Evolutionary conservation across 2,888 invertebrate genomes (phyloP), one percentile per base, ranked within the genome.

Genomic region (Heliconius sara): DNA sequence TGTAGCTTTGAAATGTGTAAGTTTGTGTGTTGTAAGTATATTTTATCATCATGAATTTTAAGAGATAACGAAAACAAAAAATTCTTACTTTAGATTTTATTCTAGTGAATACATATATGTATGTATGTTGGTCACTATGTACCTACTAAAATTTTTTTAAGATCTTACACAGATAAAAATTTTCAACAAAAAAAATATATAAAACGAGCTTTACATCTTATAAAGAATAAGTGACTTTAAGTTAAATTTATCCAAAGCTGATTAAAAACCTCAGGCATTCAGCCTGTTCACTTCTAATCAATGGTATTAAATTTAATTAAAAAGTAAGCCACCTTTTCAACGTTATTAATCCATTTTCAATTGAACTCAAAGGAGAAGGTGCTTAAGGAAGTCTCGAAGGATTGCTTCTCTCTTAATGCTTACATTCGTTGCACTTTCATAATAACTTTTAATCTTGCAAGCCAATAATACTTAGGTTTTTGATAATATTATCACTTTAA

Each of bases 251-350:
- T 68, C 67, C 22, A 67, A 34, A 70, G 70, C 70, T 63, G 27
- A 27, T 75, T 65, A 65, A 75, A 65, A 43, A 75, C 47, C 22
- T 27, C 13, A 30, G 27, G 22, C 34, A 52, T 34, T 13, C 76
- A 67, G 34, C 4, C 60, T 60, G 22, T 47, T 76, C 47, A 66
- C 34, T 52, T 67, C 68, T 57, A 65, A 76, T 68, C 34, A 68
- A 57, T 25, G 63, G 22, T 68, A 67, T 67, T 74, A 52, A 78
- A 70, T 68, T 30, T 39, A 79, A 79, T 79, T 75, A 75, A 75
- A 75, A 66, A 43, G 5, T 65, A 27, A 75, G 65, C 75, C 68
- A 70, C 63, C 75, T 75, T 74, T 70, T 75, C 74, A 52, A 73
- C 66, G 57, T 57, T 57, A 34, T 63, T 75, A 63, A 70, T 68